Conservation (phyloP, 2,113 vertebrate species). For the Tachysurus vachellii region DNA sequence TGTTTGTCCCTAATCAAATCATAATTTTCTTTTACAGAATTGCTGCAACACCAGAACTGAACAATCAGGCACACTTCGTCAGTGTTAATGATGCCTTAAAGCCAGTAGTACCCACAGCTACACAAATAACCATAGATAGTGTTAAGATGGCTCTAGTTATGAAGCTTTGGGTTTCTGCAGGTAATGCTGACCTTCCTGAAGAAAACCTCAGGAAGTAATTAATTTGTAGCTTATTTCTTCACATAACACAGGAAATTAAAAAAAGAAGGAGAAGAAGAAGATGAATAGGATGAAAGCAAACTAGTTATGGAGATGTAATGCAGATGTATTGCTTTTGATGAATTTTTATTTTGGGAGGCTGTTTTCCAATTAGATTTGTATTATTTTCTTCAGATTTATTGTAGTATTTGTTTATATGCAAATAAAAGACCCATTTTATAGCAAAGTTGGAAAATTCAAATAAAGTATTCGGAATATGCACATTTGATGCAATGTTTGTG, state of each 20-base stretch:
- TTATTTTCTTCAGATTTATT: not conserved
- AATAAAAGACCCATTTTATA: constrained; percentile 8
- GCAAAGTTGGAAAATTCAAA: not conserved
- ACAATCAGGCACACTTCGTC: constrained; percentile 1
- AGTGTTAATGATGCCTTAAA: constrained; percentile 26
- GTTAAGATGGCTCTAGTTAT: not conserved
- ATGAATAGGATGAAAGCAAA: not conserved
- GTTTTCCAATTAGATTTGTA: not conserved
- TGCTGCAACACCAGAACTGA: constrained; percentile 5
- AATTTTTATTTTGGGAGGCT: not conserved
- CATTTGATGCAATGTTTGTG: not conserved
- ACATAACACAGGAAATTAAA: not conserved
- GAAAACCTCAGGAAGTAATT: not conserved
- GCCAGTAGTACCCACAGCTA: constrained; percentile 3
- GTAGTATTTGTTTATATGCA: not conserved
- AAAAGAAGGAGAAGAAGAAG: not conserved
- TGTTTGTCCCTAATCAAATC: constrained; percentile 8
- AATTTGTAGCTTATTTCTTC: not conserved
- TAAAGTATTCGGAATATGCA: not conserved
- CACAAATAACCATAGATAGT: not conserved
- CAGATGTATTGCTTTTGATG: not conserved
- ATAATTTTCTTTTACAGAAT: not conserved
- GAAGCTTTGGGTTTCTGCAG: not conserved
- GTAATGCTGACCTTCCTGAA: constrained; percentile 12
- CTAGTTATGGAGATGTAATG: not conserved